Evolutionary conservation across 1,140 invertebrate genomes (phyloP).

Genomic region (Brachionus asplanchnoidis): DNA sequence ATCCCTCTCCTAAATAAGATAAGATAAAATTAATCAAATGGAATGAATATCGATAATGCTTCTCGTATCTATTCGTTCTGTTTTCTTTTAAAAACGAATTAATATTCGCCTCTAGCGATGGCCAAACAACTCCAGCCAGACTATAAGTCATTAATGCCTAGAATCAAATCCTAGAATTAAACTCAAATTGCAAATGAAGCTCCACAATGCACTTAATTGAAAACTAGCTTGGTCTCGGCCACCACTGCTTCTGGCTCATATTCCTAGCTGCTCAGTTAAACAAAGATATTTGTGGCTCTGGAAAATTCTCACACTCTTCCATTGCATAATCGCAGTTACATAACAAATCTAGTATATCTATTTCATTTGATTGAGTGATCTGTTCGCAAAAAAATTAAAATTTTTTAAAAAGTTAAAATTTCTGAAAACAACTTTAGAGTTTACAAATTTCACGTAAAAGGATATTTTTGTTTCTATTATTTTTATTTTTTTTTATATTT

Average conservation of each 20-base stretch:
- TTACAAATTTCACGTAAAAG: background rate
- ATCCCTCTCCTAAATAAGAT: background rate
- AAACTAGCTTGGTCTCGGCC: background rate
- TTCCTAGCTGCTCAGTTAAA: background rate
- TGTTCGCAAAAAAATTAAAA: background rate
- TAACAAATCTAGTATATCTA: background rate
- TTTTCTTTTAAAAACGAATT: background rate
- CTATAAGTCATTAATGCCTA: background rate
- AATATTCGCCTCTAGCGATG: background rate
- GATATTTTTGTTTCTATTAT: slow-evolving; percentile 2
- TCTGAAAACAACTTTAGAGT: background rate
- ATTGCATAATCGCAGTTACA: background rate
- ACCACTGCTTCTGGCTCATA: background rate
- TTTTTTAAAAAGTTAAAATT: background rate
- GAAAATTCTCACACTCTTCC: background rate
- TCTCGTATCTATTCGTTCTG: background rate
- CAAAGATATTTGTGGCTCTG: background rate
- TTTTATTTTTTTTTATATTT: background rate
- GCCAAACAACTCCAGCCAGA: background rate
- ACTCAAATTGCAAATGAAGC: slow-evolving; percentile 9
- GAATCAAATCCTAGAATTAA: background rate
- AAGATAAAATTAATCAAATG: slow-evolving; percentile 23
- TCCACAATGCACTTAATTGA: background rate
- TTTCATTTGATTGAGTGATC: background rate
- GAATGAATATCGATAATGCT: background rate